These are phyloP conservation scores for Lacanobia oleracea DNA, from an alignment of 2,888 invertebrate genomes.

Conservation along the genomic window DNA sequence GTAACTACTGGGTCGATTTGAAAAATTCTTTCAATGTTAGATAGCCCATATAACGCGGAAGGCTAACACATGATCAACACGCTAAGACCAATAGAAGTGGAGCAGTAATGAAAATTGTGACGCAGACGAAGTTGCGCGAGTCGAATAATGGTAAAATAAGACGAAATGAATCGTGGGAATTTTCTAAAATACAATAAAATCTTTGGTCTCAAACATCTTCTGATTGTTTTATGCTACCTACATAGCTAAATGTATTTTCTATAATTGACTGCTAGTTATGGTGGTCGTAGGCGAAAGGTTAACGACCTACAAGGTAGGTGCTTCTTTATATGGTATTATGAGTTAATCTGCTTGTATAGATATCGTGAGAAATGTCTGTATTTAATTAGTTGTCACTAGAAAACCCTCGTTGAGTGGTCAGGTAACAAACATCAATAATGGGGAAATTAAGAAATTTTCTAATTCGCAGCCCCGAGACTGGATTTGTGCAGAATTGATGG, in stretches of 20 bases:
- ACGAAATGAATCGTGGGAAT: not conserved
- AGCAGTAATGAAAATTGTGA: too few species aligned
- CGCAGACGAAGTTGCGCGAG: too few species aligned
- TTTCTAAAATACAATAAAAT: slow-evolving; percentile 3
- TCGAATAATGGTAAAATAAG: too few species aligned
- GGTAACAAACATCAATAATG: too few species aligned
- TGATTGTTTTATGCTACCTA: slow-evolving; percentile 1
- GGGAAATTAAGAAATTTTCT: not conserved
- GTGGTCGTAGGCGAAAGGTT: slow-evolving; percentile 47
- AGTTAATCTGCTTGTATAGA: slow-evolving; percentile 16
- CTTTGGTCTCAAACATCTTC: not conserved
- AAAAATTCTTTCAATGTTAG: too few species aligned
- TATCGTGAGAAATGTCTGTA: not conserved
- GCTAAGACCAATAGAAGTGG: too few species aligned
- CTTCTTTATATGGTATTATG: slow-evolving; percentile 20
- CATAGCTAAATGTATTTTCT: not conserved
- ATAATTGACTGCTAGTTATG: slow-evolving; percentile 34
- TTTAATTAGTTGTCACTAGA: not conserved
- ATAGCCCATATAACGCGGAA: too few species aligned
- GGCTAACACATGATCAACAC: too few species aligned
- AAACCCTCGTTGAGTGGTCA: not conserved
- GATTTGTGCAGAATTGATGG: too few species aligned
- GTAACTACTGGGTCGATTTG: too few species aligned
- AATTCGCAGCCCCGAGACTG: too few species aligned
- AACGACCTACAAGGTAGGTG: slow-evolving; percentile 10